phyloP scores from a whole-genome alignment of 2,888 invertebrate species.

The Sipha maydis region DNA sequence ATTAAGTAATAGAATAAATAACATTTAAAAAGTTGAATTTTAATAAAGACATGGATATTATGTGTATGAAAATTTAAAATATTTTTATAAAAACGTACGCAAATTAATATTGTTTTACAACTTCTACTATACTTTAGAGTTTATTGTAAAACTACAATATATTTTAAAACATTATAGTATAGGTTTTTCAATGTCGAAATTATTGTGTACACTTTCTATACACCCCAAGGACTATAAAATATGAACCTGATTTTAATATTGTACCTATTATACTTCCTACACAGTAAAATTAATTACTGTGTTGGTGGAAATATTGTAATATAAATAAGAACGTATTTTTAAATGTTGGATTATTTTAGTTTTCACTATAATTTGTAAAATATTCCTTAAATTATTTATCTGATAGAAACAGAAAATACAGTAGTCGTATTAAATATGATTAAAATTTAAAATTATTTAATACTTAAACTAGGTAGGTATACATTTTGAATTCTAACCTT shows the following conservation, averaged over 20 bases:
- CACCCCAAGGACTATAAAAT: slow-evolving; percentile 29
- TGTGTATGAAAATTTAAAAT: not conserved
- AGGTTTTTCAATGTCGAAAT: slow-evolving; percentile 39
- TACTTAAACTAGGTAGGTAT: not conserved
- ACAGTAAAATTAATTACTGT: not conserved
- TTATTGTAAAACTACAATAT: not conserved
- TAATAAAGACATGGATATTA: not conserved
- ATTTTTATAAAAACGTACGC: not conserved
- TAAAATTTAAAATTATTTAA: not conserved
- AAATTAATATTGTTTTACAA: not conserved
- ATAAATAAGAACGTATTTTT: not conserved
- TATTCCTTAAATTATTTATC: not conserved
- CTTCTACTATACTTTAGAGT: not conserved
- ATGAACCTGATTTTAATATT: not conserved
- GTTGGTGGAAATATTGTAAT: not conserved
- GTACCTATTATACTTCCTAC: not conserved
- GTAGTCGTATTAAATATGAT: not conserved
- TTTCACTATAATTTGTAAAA: not conserved
- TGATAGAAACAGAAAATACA: not conserved
- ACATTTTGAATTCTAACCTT: slow-evolving; percentile 27
- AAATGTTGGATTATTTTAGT: not conserved
- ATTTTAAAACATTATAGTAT: not conserved
- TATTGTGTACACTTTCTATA: slow-evolving; percentile 14
- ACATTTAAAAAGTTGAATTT: not conserved
- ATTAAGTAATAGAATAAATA: not conserved